Conservation (phyloP, 2,797 vertebrate species). For the Macroramphosus scolopax region DNA sequence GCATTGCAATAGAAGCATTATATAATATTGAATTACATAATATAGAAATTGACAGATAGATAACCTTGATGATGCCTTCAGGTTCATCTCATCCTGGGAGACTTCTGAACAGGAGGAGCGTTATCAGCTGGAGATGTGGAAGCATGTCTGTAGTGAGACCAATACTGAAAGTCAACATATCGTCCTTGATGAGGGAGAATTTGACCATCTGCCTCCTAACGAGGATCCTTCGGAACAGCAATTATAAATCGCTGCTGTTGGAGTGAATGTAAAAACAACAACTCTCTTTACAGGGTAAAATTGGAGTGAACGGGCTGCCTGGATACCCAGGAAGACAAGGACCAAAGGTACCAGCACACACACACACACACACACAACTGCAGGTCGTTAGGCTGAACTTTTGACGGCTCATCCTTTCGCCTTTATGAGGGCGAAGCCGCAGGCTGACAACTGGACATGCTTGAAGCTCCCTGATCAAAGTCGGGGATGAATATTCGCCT, state of each 20-base stretch:
- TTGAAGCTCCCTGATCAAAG: constrained; percentile 76
- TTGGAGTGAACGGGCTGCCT: constrained; percentile 94
- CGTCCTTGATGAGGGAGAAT: neutral
- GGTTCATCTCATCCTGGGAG: neutral
- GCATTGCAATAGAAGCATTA: no score
- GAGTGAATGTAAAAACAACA: constrained; percentile 4
- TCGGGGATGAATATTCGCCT: constrained; percentile 61
- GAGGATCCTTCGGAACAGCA: neutral
- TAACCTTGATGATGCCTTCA: neutral
- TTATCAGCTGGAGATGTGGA: no score
- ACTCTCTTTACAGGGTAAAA: constrained; percentile 85
- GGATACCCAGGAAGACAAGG: constrained; percentile 98
- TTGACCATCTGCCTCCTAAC: neutral
- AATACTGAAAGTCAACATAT: neutral
- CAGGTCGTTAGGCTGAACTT: constrained; percentile 29
- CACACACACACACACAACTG: constrained; percentile 5
- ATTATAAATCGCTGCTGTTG: neutral
- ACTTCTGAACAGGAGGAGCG: no score
- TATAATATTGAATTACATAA: neutral
- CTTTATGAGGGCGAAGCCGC: constrained; percentile 27
- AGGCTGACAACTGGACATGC: constrained; percentile 53
- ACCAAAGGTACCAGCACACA: constrained; percentile 83
- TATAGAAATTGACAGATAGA: neutral
- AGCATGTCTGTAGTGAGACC: no score
- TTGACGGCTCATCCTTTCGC: constrained; percentile 32